phyloP scores from a whole-genome alignment of 37 sponge, comb jelly and placozoan species.

The Cliona cf. orientalis region DNA sequence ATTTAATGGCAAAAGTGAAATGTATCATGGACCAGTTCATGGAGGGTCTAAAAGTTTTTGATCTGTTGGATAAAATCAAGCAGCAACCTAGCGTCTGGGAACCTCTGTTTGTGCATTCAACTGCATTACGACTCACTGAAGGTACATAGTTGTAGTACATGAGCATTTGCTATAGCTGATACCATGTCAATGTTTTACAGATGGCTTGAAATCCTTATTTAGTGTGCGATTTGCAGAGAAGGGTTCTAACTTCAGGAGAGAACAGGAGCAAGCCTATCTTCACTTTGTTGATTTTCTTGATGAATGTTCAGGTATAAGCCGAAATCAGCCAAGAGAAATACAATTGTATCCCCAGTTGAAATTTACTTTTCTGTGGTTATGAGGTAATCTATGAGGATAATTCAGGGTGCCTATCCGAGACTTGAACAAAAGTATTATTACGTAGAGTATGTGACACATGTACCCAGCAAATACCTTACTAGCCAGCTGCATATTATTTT shows the following conservation, averaged over 20 bases:
- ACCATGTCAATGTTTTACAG: too few species aligned
- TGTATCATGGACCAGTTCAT: slow-evolving; percentile 51
- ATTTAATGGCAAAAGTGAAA: slow-evolving; percentile 45
- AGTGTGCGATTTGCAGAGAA: neutral
- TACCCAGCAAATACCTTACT: too few species aligned
- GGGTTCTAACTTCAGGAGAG: neutral
- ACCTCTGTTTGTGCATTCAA: slow-evolving; percentile 21
- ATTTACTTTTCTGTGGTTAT: too few species aligned
- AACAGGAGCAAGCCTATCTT: slow-evolving; percentile 17
- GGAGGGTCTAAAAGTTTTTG: slow-evolving; percentile 17
- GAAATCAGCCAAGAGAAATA: neutral
- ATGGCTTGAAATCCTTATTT: slow-evolving; percentile 5
- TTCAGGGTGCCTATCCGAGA: too few species aligned
- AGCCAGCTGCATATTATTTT: too few species aligned
- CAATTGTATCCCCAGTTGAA: too few species aligned
- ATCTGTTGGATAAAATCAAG: neutral
- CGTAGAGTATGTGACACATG: too few species aligned
- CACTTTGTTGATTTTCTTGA: slow-evolving; percentile 51
- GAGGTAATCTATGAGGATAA: too few species aligned
- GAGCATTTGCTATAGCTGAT: too few species aligned
- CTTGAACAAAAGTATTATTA: too few species aligned
- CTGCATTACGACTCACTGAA: too few species aligned
- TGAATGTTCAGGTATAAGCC: slow-evolving; percentile 39
- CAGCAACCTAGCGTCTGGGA: slow-evolving; percentile 11
- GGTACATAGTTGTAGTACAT: too few species aligned